Evolutionary conservation across 2,113 vertebrate species (phyloP).

Genomic region (Ivindomyrus marchei): DNA sequence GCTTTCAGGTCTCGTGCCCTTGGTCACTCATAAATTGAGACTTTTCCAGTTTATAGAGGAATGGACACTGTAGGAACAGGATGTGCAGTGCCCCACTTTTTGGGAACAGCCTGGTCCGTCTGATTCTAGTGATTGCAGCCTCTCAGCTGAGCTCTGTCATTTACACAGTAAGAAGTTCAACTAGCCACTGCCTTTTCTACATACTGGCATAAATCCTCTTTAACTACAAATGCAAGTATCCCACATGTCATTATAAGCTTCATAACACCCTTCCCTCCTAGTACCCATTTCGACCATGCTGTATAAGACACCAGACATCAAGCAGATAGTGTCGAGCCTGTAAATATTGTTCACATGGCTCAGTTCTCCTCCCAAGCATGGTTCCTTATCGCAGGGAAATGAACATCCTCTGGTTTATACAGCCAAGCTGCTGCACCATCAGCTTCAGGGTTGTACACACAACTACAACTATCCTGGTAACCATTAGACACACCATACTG

Average conservation of each 20-base stretch:
- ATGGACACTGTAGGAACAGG: neutral
- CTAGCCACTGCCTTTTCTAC: neutral
- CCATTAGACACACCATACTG: neutral
- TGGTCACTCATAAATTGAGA: neutral
- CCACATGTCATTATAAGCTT: neutral
- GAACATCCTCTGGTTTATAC: neutral
- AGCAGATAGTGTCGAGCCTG: neutral
- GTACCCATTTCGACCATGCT: neutral
- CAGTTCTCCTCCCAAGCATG: neutral
- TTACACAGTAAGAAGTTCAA: neutral
- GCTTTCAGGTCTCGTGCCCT: neutral
- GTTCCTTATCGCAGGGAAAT: neutral
- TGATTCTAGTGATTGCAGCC: neutral
- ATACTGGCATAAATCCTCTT: neutral
- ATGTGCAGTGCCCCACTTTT: neutral
- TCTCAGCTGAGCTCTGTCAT: neutral
- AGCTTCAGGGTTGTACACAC: neutral
- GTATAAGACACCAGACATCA: neutral
- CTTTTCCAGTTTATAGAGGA: neutral
- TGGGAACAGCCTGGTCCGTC: neutral
- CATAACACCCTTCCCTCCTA: neutral
- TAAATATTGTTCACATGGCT: neutral
- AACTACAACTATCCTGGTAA: neutral
- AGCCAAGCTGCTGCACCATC: neutral
- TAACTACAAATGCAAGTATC: neutral